phyloP scores from a whole-genome alignment of 2,888 invertebrate genomes.

The Belgica antarctica region DNA sequence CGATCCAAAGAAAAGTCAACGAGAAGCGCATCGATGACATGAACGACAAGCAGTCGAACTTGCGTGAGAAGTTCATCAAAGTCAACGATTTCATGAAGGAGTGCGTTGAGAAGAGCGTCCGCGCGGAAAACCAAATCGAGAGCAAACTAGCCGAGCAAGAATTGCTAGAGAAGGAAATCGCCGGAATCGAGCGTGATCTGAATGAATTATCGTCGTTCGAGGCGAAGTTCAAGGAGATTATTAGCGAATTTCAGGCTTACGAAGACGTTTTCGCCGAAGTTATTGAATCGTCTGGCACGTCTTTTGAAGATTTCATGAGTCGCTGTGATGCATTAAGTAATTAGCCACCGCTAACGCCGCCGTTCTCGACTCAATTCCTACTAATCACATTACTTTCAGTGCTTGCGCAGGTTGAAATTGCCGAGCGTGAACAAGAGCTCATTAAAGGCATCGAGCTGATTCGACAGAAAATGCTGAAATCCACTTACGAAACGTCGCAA shows the following conservation, averaged over 20 bases:
- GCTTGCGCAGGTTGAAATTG: constrained; percentile 53
- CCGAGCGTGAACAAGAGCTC: constrained; percentile 48
- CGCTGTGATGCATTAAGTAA: constrained; percentile 54
- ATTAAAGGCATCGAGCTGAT: constrained; percentile 51
- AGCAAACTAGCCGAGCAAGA: constrained; percentile 50
- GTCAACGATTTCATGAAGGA: constrained; percentile 53
- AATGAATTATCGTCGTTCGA: constrained; percentile 49
- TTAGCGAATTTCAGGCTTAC: constrained; percentile 51
- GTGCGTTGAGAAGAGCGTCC: constrained; percentile 1
- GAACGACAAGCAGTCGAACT: constrained; percentile 49
- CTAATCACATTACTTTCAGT: constrained; percentile 47
- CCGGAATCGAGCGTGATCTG: constrained; percentile 47
- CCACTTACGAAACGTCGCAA: constrained; percentile 52
- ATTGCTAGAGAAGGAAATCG: constrained; percentile 48
- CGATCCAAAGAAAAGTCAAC: constrained; percentile 49
- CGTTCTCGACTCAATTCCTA: background rate
- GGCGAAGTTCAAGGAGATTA: constrained; percentile 48
- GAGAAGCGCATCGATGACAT: constrained; percentile 50
- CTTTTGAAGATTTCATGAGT: constrained; percentile 53
- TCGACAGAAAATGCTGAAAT: constrained; percentile 51
- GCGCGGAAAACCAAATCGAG: constrained; percentile 30
- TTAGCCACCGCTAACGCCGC: constrained; percentile 41
- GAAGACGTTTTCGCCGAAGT: constrained; percentile 52
- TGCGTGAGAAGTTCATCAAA: constrained; percentile 52
- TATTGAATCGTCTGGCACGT: constrained; percentile 50